phyloP scores from a whole-genome alignment of 2,797 vertebrate species.

The Oreochromis grahami region DNA sequence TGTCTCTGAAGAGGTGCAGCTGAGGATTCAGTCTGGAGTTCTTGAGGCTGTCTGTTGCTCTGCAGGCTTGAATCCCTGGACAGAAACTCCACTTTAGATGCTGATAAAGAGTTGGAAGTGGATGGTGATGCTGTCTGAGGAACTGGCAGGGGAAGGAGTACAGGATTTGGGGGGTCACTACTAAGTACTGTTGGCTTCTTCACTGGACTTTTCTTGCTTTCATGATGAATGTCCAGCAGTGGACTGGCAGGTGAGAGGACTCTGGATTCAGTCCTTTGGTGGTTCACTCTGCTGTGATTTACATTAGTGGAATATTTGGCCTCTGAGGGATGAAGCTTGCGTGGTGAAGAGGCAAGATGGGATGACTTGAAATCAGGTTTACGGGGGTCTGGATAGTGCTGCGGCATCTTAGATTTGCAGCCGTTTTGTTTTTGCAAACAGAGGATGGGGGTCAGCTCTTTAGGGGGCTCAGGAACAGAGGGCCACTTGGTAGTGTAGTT shows the following conservation, averaged over 20 bases:
- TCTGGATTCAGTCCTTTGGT: not conserved
- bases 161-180: constrained; percentile 73
- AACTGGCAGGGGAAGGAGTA: constrained; percentile 45
- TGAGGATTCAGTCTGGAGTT: constrained; percentile 12
- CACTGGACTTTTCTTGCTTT: constrained; percentile 20
- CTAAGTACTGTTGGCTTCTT: constrained; percentile 33
- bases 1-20: not conserved
- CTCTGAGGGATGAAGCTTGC: not conserved
- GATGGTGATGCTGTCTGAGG: not conserved
- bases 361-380: not conserved
- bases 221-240: not conserved
- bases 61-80: not conserved
- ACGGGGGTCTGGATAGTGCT: not conserved
- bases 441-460: constrained; percentile 83
- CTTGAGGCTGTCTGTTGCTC: not conserved
- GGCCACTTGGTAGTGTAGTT: constrained; percentile 85
- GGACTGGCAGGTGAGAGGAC: not conserved
- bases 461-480: constrained; percentile 81
- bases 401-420: not conserved
- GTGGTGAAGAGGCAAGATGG: not conserved
- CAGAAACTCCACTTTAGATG: not conserved
- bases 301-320: not conserved
- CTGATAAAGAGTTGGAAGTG: not conserved
- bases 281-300: not conserved
- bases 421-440: constrained; percentile 68